phyloP scores from a whole-genome alignment of 2,113 vertebrate species.

The Tenrec ecaudatus region DNA sequence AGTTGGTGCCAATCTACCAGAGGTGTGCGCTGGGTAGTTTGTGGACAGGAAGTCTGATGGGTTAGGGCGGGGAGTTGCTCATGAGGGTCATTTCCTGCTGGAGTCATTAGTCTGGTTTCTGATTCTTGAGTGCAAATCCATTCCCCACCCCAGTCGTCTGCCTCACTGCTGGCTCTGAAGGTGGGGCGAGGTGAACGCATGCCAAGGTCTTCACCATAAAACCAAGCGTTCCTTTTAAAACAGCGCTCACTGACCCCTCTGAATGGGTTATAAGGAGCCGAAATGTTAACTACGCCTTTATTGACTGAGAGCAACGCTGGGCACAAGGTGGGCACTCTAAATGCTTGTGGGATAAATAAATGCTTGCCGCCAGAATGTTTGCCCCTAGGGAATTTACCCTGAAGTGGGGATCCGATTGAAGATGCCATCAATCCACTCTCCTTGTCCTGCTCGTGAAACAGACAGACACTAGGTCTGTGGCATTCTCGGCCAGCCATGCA shows the following conservation, averaged over 20 bases:
- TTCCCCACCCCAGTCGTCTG: not conserved
- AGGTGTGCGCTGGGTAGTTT: not conserved
- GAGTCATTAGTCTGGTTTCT: not conserved
- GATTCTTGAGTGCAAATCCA: not conserved
- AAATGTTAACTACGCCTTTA: slow-evolving; percentile 13
- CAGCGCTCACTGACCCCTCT: not conserved
- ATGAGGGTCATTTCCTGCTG: not conserved
- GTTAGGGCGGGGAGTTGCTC: not conserved
- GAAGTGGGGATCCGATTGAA: slow-evolving; percentile 19
- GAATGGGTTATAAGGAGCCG: not conserved
- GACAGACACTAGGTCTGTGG: not conserved
- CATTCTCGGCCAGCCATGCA: slow-evolving; percentile 1
- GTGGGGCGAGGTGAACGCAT: not conserved
- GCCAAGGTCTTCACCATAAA: not conserved
- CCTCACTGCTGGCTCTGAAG: not conserved
- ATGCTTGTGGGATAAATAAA: not conserved
- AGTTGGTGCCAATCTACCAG: not conserved
- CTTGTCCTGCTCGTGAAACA: not conserved
- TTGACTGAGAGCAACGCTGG: not conserved
- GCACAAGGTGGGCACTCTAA: not conserved
- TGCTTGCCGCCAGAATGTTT: not conserved
- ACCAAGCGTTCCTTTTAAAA: too few species aligned
- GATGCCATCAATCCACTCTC: not conserved
- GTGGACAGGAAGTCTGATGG: not conserved
- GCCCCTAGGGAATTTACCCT: not conserved